A percentile compares a stretch with the other conserved stretches of the same genome.
Conservation (phyloP, 2,797 vertebrate genomes). For the Epinephelus malabaricus region DNA sequence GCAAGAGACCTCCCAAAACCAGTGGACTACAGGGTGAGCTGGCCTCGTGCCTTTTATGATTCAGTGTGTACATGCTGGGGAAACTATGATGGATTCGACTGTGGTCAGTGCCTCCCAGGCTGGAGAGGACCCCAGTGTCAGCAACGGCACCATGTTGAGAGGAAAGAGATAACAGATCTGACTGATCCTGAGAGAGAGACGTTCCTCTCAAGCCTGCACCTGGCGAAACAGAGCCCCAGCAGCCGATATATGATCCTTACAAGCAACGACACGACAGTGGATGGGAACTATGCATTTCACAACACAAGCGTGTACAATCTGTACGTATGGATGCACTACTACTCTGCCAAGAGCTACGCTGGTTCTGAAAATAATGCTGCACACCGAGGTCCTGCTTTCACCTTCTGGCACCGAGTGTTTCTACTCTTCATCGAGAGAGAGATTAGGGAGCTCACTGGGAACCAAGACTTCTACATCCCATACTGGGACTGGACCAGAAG, state of each 20-base stretch:
- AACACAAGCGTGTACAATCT: constrained; percentile 48
- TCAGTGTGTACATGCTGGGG: constrained; percentile 41
- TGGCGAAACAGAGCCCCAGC: constrained; percentile 39
- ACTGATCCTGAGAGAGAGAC: constrained; percentile 32
- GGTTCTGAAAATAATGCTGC: constrained; percentile 25
- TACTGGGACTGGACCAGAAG: constrained; percentile 57
- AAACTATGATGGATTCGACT: constrained; percentile 57
- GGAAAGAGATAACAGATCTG: constrained; percentile 54
- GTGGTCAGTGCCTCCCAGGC: constrained; percentile 45
- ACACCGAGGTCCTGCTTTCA: constrained; percentile 36
- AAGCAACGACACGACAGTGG: constrained; percentile 37
- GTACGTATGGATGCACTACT: constrained; percentile 57
- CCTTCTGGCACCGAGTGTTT: constrained; percentile 44
- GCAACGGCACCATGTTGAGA: constrained; percentile 8
- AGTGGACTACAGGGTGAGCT: constrained; percentile 45
- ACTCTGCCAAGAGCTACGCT: constrained; percentile 29
- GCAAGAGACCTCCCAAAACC: constrained; percentile 20
- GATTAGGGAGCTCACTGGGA: constrained; percentile 45
- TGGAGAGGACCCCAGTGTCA: constrained; percentile 22
- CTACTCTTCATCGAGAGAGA: constrained; percentile 52
- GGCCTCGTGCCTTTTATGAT: constrained; percentile 48
- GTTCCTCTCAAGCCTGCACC: constrained; percentile 29
- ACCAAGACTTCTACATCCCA: constrained; percentile 48
- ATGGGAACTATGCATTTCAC: constrained; percentile 11
- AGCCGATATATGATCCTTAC: constrained; percentile 37